Base-by-base conservation (phyloP, 2,888 invertebrate genomes). In the Camponotus fellah region DNA sequence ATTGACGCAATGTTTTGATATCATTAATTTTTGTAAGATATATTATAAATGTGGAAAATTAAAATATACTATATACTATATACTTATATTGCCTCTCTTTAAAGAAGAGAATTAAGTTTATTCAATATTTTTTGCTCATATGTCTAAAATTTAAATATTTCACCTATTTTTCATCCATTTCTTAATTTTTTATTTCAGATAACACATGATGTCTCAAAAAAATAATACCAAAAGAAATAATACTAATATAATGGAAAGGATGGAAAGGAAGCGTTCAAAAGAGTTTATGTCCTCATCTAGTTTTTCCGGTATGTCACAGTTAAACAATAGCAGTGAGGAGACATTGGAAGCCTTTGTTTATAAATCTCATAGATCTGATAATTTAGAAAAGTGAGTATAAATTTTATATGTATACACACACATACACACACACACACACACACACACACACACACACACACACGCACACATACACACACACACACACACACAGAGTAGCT, bases 291-390 rank as follows among this genome's bases (percentile, higher is more conserved):
- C 94, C 87, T 95, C 95, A 84, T 94, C 94, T 82, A 95, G 95
- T 88, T 92, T 95, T 82, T 94, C 94, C 74, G 94, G 94, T 76
- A 94, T 95, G 94, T 95, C 94, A 74, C 94, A 95, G 86, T 87
- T 95, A 83, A 94, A 95, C 40, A 94, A 94, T 87, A 94, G 94
- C 89, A 95, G 94, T 89, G 95, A 95, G 84, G 95, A 95, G 88
- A 91, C 93, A 26, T 90, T 94, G 69, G 94, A 94, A 89, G 93
- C 94, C 56, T 93, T 94, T 84, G 92, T 94, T 76, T 92, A 94
- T 85, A 93, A 93, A 84, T 91, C 93, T 82, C 92, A 91, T 87
- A 93, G 92, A 89, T 87, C 91, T 62, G 92, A 92, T 82, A 92
- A 91, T 64, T 88, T 91, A 65, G 92, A 94, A 89, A 92, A 93